A percentile compares a stretch with the other conserved stretches of the same genome.
phyloP scores from a whole-genome alignment of 2,888 invertebrate species.

The Hipparchia sbordonii region DNA sequence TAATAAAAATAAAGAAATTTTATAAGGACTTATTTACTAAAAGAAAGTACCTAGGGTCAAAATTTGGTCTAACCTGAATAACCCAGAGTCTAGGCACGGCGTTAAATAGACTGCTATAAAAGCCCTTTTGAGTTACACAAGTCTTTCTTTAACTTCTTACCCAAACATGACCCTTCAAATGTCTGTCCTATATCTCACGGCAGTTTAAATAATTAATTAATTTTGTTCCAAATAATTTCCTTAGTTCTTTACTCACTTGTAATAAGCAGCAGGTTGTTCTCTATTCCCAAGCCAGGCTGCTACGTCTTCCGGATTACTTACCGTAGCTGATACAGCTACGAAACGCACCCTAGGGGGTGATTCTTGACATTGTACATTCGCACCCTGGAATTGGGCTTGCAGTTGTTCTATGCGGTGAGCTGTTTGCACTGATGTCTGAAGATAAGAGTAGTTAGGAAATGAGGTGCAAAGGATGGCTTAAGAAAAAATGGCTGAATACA shows the following conservation, averaged over 20 bases:
- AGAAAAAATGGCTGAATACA: too few relatives aligned
- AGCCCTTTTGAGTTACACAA: too few relatives aligned
- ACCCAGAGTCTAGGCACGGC: too few relatives aligned
- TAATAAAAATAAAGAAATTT: constrained; percentile 48
- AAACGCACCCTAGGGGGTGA: constrained; percentile 80
- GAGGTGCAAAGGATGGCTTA: too few relatives aligned
- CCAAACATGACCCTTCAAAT: too few relatives aligned
- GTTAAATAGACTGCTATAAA: too few relatives aligned
- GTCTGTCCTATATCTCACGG: too few relatives aligned
- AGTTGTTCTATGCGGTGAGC: constrained; percentile 66
- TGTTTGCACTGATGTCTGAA: constrained; percentile 68
- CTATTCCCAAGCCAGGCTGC: constrained; percentile 86
- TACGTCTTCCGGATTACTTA: constrained; percentile 90
- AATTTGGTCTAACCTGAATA: too few relatives aligned
- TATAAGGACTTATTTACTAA: neutral
- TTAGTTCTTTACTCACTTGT: constrained; percentile 63
- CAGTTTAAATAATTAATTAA: neutral
- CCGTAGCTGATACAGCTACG: constrained; percentile 90
- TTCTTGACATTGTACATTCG: constrained; percentile 32
- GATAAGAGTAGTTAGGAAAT: neutral
- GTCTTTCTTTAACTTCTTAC: too few relatives aligned
- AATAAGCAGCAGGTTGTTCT: constrained; percentile 74
- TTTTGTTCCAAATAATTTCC: neutral
- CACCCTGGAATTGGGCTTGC: constrained; percentile 55
- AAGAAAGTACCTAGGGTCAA: too few relatives aligned